Percentiles rank a stretch among this genome's conserved stretches.
These are phyloP conservation scores for Crossaster papposus DNA, from an alignment of 53 echinoderm and acorn worm species.

Conservation along the genomic window DNA sequence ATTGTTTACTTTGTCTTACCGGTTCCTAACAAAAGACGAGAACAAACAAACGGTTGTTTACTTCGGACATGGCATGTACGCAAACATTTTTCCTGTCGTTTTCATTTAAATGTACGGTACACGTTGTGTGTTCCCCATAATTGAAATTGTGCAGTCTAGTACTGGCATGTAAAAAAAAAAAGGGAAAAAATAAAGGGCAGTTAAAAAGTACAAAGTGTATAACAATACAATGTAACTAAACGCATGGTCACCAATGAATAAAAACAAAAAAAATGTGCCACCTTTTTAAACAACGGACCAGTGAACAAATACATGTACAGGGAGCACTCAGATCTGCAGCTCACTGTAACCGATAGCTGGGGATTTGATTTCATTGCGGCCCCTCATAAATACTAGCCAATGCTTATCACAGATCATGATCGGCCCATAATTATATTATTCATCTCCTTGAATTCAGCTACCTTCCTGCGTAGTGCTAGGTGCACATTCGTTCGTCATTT, in stretches of 20 bases:
- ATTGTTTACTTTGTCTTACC: no score
- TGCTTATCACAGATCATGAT: constrained; percentile 3
- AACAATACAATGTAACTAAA: neutral
- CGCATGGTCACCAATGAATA: no score
- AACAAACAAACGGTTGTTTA: no score
- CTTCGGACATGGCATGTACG: no score
- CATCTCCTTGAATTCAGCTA: neutral
- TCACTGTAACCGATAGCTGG: neutral
- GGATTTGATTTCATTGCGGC: neutral
- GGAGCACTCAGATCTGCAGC: neutral
- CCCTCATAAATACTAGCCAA: constrained; percentile 2
- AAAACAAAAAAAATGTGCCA: no score
- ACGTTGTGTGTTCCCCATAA: no score
- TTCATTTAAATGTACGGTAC: no score
- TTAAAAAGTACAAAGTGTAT: neutral
- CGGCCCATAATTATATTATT: constrained; percentile 5
- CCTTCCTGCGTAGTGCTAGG: neutral
- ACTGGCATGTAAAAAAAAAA: no score
- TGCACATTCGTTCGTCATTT: neutral
- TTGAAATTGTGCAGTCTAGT: no score
- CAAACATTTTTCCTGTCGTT: no score
- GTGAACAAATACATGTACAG: neutral
- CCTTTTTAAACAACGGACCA: no score
- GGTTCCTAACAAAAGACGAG: no score
- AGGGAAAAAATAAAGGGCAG: neutral